phyloP scores from a whole-genome alignment of 92 coral and sea anemone genomes.

The Paragorgia papillata region DNA sequence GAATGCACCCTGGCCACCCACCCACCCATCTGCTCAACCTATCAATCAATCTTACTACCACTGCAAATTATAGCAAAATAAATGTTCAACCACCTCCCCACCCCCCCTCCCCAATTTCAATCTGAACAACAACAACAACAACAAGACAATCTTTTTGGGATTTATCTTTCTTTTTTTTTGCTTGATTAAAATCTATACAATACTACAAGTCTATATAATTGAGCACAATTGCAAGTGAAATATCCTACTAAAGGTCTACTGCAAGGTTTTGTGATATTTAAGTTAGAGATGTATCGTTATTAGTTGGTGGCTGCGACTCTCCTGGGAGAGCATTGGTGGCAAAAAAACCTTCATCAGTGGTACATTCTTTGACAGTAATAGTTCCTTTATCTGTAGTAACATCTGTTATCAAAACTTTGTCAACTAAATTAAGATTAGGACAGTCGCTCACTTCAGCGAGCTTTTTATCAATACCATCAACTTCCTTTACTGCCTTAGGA shows the following conservation, averaged over 20 bases:
- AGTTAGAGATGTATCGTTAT: not conserved
- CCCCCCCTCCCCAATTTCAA: too few species aligned
- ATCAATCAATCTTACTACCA: too few species aligned
- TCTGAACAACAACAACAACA: too few species aligned
- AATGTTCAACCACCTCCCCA: too few species aligned
- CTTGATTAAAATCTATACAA: not conserved
- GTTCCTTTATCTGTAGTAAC: slow-evolving; percentile 96
- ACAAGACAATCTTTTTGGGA: too few species aligned
- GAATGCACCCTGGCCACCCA: too few species aligned
- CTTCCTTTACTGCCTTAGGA: slow-evolving; percentile 6
- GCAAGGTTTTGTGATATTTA: not conserved
- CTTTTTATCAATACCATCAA: slow-evolving; percentile 24
- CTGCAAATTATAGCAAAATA: too few species aligned
- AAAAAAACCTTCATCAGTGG: slow-evolving; percentile 94
- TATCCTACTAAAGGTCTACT: not conserved
- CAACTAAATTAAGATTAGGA: slow-evolving; percentile 56
- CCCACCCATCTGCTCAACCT: too few species aligned
- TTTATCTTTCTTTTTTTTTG: not conserved
- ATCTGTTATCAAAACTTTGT: slow-evolving; percentile 92
- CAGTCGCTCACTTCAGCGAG: slow-evolving; percentile 43
- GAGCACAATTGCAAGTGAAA: not conserved
- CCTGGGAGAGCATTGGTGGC: slow-evolving; percentile 45
- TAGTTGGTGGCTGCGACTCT: not conserved
- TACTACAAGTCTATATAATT: not conserved
- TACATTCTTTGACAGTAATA: slow-evolving; percentile 90